phyloP scores from a whole-genome alignment of 2,888 invertebrate species.

The Eupithecia tripunctaria region DNA sequence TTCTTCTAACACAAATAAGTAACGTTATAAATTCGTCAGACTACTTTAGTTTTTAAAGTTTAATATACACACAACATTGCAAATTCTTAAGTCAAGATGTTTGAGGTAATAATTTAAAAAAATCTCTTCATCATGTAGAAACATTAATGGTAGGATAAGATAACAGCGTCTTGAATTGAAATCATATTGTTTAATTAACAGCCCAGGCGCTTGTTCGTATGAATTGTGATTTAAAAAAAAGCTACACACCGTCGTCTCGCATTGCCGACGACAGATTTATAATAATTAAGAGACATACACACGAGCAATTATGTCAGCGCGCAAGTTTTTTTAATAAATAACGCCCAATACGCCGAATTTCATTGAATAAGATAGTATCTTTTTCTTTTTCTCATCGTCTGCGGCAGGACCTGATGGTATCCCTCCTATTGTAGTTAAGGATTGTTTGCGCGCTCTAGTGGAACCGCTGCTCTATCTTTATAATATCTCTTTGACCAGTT shows the following conservation, averaged over 20 bases:
- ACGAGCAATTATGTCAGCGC: conserved; percentile 39
- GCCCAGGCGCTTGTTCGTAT: conserved; percentile 70
- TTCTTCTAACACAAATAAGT: too few species aligned
- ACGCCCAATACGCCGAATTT: background rate
- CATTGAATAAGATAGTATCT: background rate
- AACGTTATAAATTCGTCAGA: too few species aligned
- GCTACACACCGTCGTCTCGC: conserved; percentile 66
- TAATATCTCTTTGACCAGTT: too few species aligned
- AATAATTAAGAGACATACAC: conserved; percentile 76
- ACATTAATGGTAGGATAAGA: background rate
- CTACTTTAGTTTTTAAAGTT: too few species aligned
- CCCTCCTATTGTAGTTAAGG: too few species aligned
- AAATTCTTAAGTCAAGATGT: background rate
- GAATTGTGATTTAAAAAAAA: conserved; percentile 69
- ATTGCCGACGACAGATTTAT: conserved; percentile 77
- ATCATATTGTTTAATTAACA: conserved; percentile 60
- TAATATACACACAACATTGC: background rate
- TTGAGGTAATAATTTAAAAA: background rate
- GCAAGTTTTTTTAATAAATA: background rate
- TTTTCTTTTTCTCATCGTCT: too few species aligned
- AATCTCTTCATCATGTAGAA: background rate
- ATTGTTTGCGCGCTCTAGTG: too few species aligned
- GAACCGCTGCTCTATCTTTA: too few species aligned
- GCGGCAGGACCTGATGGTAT: too few species aligned
- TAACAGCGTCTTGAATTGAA: conserved; percentile 44